Base-by-base conservation (phyloP, 2,113 vertebrate genomes). In the Dasyornis broadbenti region DNA sequence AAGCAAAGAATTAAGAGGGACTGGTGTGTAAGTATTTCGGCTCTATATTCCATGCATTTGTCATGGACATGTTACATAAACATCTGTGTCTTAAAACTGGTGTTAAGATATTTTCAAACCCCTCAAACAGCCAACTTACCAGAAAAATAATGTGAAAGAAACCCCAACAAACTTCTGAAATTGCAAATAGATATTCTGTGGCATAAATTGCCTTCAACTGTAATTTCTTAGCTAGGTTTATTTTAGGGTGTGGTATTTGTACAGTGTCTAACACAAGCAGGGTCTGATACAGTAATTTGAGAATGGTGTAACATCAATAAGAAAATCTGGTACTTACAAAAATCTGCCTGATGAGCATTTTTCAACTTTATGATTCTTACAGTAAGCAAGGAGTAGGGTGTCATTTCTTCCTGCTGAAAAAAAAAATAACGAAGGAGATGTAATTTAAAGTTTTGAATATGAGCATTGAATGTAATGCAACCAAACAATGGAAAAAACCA, bases 341-440 rank as follows among this genome's bases (percentile, higher is more conserved):
- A n/a, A 75, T 98, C 98, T 86, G 95, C 75, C 82, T 66, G 84
- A 80, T 31, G 95, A 89, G 98, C 95, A 71, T 96, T 97, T 66
- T 86, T 95, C 11, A 98, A 94, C 86, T 95, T 97, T 95, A 98
- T 96, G 78, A 98, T 89, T 89, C 78, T 97, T 89, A 98, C 97
- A 13, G 97, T 97, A 47, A 98, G 97, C 75, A 76, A 49, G 37
- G 90, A 96, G 69, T 97, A 98, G 77, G 89, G 96, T 49, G 95
- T 91, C 4, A 60, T 77, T 82, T 95, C 93, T 70, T 73, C 75
- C 95, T 97, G 91, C n/a, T 82, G 56, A 73, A 84, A 97, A 93
- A 44, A 24, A 39, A 94, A 80, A 88, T 0, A 37, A 42, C 20
- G 82, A 44, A 82, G 15, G 16, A 90, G 10, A 80, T 44, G 15